Percentiles rank a stretch among this genome's conserved stretches.
Evolutionary conservation across 1,140 invertebrate genomes (phyloP).

Genomic region (Cyphomyrmex costatus): DNA sequence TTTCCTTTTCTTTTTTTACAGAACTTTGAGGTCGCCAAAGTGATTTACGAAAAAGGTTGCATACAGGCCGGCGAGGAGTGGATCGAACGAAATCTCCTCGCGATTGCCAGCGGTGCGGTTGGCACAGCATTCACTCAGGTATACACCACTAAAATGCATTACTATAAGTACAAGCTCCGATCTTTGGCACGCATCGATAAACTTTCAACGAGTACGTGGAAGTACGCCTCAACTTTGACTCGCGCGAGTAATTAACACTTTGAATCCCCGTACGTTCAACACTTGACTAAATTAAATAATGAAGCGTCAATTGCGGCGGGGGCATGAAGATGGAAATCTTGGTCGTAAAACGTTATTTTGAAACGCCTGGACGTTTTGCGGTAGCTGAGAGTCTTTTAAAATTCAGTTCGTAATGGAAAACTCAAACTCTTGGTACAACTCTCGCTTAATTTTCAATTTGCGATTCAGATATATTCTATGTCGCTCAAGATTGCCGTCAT

Average conservation of each 20-base stretch:
- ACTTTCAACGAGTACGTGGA: constrained; percentile 9
- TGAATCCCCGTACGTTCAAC: constrained; percentile 5
- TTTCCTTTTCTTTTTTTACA: constrained; percentile 87
- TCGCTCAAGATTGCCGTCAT: constrained; percentile 26
- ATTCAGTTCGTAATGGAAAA: constrained; percentile 44
- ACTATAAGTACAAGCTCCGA: constrained; percentile 26
- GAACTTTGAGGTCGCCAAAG: constrained; percentile 91
- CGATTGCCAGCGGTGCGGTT: constrained; percentile 95
- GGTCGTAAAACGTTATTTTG: background rate
- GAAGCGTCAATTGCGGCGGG: background rate
- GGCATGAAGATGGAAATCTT: background rate
- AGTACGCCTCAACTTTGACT: background rate
- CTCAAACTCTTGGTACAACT: background rate
- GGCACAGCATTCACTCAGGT: constrained; percentile 97
- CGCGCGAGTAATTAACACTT: constrained; percentile 37
- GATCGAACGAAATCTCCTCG: constrained; percentile 97
- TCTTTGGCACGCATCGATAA: constrained; percentile 27
- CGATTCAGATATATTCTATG: constrained; percentile 44
- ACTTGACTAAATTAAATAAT: background rate
- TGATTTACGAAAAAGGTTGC: constrained; percentile 97
- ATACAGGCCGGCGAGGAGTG: constrained; percentile 97
- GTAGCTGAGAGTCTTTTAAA: background rate
- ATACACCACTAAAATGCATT: constrained; percentile 69
- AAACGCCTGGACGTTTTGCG: background rate
- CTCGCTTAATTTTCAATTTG: constrained; percentile 51